A percentile compares a stretch with the other conserved stretches of the same genome.
phyloP scores from a whole-genome alignment of 2,113 vertebrate genomes.

The Lates calcarifer region DNA sequence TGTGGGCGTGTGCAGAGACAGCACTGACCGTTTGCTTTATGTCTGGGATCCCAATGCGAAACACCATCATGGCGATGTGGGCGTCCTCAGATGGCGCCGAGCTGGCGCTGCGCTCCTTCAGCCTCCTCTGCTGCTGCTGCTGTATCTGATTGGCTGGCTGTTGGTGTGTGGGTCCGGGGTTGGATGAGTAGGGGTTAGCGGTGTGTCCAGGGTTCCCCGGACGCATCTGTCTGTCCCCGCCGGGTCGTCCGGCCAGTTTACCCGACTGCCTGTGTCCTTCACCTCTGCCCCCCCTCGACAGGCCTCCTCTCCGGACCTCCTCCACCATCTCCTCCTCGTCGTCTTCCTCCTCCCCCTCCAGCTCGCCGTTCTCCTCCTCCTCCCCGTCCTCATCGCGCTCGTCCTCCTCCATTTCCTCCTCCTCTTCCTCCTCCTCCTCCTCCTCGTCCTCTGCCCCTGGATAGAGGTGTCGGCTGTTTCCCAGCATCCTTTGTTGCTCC shows the following conservation, averaged over 20 bases:
- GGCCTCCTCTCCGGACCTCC: slow-evolving; percentile 73
- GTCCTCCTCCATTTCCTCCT: slow-evolving; percentile 88
- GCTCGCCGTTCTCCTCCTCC: slow-evolving; percentile 82
- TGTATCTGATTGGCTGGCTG: slow-evolving; percentile 79
- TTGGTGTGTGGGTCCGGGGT: slow-evolving; percentile 83
- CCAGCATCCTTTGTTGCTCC: slow-evolving; percentile 91
- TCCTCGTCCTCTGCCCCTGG: slow-evolving; percentile 88
- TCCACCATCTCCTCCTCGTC: slow-evolving; percentile 76
- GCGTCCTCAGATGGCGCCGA: slow-evolving; percentile 86
- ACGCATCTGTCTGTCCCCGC: slow-evolving; percentile 74
- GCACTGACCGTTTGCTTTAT: slow-evolving; percentile 93
- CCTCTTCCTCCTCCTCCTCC: slow-evolving; percentile 90
- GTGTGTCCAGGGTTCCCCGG: slow-evolving; percentile 78
- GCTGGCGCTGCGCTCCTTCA: slow-evolving; percentile 86
- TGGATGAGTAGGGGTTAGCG: slow-evolving; percentile 83
- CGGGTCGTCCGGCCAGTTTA: slow-evolving; percentile 68
- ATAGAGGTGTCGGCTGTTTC: slow-evolving; percentile 85
- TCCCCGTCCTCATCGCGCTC: slow-evolving; percentile 77
- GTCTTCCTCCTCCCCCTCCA: slow-evolving; percentile 81
- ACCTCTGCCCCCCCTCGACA: slow-evolving; percentile 67
- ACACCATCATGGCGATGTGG: slow-evolving; percentile 95
- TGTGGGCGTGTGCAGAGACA: slow-evolving; percentile 16
- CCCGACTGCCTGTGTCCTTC: slow-evolving; percentile 79
- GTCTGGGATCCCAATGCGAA: slow-evolving; percentile 94
- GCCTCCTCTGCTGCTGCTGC: slow-evolving; percentile 82